These are phyloP conservation scores for Pseudorhombus dupliciocellatus DNA, from an alignment of 2,113 vertebrate genomes.

Conservation along the genomic window DNA sequence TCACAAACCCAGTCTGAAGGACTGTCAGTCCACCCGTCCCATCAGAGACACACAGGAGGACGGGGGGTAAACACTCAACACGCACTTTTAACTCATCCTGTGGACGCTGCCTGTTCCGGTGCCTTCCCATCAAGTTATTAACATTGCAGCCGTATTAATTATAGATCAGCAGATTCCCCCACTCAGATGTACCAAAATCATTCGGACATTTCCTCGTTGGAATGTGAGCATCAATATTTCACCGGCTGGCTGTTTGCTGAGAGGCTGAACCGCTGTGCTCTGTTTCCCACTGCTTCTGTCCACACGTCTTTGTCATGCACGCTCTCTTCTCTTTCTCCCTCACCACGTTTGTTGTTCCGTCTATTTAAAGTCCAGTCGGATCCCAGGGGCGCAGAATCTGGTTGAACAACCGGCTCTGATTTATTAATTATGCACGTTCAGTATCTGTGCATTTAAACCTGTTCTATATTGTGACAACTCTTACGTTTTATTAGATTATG, in stretches of 20 bases:
- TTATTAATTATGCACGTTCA: conserved; percentile 58
- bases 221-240: conserved; percentile 80
- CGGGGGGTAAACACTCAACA: conserved; percentile 5
- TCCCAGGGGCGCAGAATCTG: conserved; percentile 44
- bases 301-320: conserved; percentile 14
- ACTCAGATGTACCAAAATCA: conserved; percentile 63
- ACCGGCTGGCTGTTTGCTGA: conserved; percentile 67
- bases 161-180: conserved; percentile 70
- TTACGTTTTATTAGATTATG: background rate
- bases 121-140: conserved; percentile 62
- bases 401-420: conserved; percentile 47
- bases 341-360: conserved; percentile 8
- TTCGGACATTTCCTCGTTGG: conserved; percentile 74
- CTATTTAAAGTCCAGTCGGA: conserved; percentile 50
- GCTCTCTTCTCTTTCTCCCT: background rate
- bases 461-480: background rate
- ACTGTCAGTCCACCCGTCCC: conserved; percentile 1
- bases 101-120: conserved; percentile 19
- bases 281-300: conserved; percentile 27
- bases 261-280: conserved; percentile 58
- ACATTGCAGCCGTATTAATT: conserved; percentile 73
- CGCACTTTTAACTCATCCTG: conserved; percentile 29
- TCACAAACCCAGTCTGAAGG: no score
- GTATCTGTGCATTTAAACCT: background rate
- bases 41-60: background rate